Base-by-base conservation (phyloP, 2,113 vertebrate species). In the Litocranius walleri region DNA sequence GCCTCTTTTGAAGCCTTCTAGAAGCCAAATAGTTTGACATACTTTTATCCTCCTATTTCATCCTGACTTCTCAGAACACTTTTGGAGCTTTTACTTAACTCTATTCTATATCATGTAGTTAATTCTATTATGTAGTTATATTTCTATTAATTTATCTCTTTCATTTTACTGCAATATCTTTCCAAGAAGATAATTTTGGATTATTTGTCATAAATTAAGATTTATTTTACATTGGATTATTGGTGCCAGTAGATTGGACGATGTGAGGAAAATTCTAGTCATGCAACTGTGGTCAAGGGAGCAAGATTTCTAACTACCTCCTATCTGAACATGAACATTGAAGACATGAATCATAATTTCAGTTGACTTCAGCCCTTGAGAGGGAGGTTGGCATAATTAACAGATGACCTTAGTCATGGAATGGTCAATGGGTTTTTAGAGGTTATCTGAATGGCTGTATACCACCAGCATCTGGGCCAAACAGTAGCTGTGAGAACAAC, bases 401-500 rank as follows among this genome's bases (percentile, higher is more conserved):
- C 7, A 93, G 14, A 86, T 0, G 1, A 2, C 1, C 33, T 88
- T 71, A 78, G 12, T 78, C 8, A 50, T 89, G 7, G 14, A 12
- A 48, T 48, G 8, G n/a, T 19, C 45, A 30, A 4, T 23, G 7
- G 3, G 5, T 6, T 78, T 80, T 74, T 83, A 62, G 21, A 81
- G 6, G 67, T 82, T 50, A n/a, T 30, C 14, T 29, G 16, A 90
- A 36, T 83, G 15, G 5, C 13, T 52, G 9, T 50, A 45, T 2
- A 19, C 3, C 61, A 15, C 7, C 61, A 33, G 6, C 11, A 52
- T 15, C 9, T 16, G 82, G 3, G 1, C 1, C 36, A 86, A 84
- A 92, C 19, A 40, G 2, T 1, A 52, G 5, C 12, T 43, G 4
- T 6, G 9, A 36, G 1, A 78, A 89, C 2, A 82, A 2, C 0